Evolutionary conservation across 2,888 invertebrate genomes (phyloP).

Genomic region (Eupithecia vulgata): DNA sequence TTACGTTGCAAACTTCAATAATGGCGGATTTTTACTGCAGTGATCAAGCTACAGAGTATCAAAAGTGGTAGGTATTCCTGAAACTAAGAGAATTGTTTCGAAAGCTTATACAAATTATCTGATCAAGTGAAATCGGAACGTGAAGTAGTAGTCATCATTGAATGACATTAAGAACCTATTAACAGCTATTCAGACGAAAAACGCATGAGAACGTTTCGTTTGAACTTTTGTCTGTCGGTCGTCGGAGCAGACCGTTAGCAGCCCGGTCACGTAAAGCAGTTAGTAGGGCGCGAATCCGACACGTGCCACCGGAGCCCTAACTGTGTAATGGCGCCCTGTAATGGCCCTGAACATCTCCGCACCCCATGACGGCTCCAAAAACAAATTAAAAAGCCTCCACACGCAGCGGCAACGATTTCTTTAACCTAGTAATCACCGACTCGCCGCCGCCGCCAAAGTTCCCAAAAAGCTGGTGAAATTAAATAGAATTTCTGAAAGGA

Average conservation of each 20-base stretch:
- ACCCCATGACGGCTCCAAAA: slow-evolving; percentile 61
- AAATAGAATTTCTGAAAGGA: slow-evolving; percentile 51
- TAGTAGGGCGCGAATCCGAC: slow-evolving; percentile 78
- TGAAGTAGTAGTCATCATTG: slow-evolving; percentile 26
- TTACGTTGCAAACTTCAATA: slow-evolving; percentile 5
- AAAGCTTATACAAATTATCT: not conserved
- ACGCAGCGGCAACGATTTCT: slow-evolving; percentile 53
- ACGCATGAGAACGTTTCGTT: slow-evolving; percentile 33
- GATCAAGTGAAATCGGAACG: not conserved
- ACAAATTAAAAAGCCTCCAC: slow-evolving; percentile 76
- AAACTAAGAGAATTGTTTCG: not conserved
- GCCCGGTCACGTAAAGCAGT: slow-evolving; percentile 73
- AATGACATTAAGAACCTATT: slow-evolving; percentile 42
- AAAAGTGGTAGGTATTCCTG: not conserved
- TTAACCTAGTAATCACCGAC: slow-evolving; percentile 44
- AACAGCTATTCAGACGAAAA: slow-evolving; percentile 35
- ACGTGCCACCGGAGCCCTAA: slow-evolving; percentile 74
- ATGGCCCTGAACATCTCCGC: slow-evolving; percentile 68
- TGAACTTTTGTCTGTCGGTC: slow-evolving; percentile 51
- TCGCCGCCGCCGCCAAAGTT: slow-evolving; percentile 40
- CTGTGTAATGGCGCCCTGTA: slow-evolving; percentile 75
- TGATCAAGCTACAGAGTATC: not conserved
- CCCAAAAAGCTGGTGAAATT: slow-evolving; percentile 51
- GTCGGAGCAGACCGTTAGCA: slow-evolving; percentile 53
- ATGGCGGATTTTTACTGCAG: slow-evolving; percentile 15